Conservation (phyloP, 2,113 vertebrate species). For the Mesoclemmys tuberculata region DNA sequence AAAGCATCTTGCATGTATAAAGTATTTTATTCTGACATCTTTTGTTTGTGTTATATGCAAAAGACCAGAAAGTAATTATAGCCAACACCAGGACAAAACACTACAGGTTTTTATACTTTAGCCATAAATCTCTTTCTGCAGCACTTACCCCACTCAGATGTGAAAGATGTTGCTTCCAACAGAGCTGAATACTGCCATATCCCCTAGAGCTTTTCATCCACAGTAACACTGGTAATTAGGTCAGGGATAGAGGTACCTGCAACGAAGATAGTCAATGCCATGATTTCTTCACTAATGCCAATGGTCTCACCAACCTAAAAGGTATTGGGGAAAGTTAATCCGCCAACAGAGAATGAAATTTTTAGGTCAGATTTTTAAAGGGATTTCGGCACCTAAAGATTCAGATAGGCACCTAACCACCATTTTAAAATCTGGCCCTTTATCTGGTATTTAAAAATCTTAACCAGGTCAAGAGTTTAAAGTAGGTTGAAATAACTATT, state of each 20-base stretch:
- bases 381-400: background rate
- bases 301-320: conserved; percentile 94
- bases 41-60: background rate
- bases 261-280: conserved; percentile 96
- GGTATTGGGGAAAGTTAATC: background rate
- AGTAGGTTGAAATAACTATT: too few species aligned
- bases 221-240: conserved; percentile 96
- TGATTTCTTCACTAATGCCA: conserved; percentile 96
- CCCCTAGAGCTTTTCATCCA: conserved; percentile 94
- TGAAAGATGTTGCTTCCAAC: conserved; percentile 98
- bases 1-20: accelerated
- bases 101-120: background rate
- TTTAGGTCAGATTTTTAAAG: background rate
- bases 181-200: conserved; percentile 97
- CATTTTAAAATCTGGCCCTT: background rate
- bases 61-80: background rate
- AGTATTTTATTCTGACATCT: background rate
- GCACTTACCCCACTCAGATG: conserved; percentile 93
- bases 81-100: background rate
- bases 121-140: background rate
- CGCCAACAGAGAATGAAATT: background rate
- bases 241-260: conserved; percentile 96
- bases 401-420: background rate
- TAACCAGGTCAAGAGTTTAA: background rate
- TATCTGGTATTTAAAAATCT: background rate